Conservation (phyloP, 92 coral and sea anemone species). For the Phenganax marumi region DNA sequence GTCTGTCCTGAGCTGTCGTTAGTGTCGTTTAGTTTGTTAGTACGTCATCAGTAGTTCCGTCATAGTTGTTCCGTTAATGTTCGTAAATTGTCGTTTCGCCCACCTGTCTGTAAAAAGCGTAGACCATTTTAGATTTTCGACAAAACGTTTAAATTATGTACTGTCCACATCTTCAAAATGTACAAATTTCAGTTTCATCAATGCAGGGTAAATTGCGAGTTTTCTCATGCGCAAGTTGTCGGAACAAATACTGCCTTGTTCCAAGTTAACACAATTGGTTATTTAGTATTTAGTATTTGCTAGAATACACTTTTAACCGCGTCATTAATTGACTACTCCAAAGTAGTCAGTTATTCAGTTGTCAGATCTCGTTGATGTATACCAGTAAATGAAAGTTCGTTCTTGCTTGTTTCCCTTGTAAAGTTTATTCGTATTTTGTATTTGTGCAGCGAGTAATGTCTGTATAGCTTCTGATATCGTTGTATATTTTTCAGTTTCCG, state of each 20-base stretch:
- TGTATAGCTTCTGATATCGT: too few species aligned
- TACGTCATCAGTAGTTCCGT: neutral
- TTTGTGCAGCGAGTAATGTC: too few species aligned
- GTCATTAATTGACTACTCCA: too few species aligned
- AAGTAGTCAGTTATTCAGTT: too few species aligned
- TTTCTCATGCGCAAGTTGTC: conserved; percentile 10
- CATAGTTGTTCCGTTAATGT: conserved; percentile 14
- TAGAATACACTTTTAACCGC: too few species aligned
- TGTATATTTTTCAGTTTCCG: too few species aligned
- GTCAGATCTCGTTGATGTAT: too few species aligned
- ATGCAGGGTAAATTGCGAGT: neutral
- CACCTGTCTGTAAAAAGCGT: neutral
- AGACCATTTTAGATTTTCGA: neutral
- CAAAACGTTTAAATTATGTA: neutral
- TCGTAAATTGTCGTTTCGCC: conserved; percentile 9
- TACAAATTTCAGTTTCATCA: neutral
- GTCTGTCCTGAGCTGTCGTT: neutral
- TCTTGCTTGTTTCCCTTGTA: too few species aligned
- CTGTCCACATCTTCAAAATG: neutral
- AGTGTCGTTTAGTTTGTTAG: neutral
- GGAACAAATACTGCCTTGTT: neutral
- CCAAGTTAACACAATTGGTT: too few species aligned
- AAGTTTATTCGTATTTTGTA: too few species aligned
- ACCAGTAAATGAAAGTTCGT: too few species aligned
- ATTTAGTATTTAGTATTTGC: too few species aligned